phyloP scores from a whole-genome alignment of 2,113 vertebrate species.

The Ammodytes marinus region DNA sequence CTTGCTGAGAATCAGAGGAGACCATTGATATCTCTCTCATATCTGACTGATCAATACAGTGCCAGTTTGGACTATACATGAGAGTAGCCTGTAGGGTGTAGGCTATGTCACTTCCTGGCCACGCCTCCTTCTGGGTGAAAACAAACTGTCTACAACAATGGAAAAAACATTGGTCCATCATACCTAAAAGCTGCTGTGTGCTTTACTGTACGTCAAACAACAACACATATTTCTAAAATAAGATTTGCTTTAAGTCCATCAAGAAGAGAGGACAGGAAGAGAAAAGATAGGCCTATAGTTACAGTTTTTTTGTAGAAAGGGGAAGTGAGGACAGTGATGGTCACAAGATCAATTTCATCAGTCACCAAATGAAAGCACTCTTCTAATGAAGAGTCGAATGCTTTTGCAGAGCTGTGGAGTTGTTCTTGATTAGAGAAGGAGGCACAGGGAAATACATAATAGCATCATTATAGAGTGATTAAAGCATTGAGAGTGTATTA shows the following conservation, averaged over 20 bases:
- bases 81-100: not conserved
- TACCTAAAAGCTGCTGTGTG: no score
- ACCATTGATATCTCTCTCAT: not conserved
- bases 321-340: not conserved
- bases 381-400: not conserved
- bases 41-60: not conserved
- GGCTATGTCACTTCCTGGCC: not conserved
- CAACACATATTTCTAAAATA: no score
- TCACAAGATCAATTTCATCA: not conserved
- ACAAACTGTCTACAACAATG: no score
- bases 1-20: not conserved
- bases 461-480: conserved; percentile 67
- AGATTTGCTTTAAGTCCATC: no score
- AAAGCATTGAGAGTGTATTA: conserved; percentile 76
- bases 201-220: no score
- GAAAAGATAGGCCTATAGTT: no score
- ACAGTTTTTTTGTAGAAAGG: not conserved
- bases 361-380: conserved; percentile 4
- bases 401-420: conserved; percentile 6
- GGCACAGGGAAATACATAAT: conserved; percentile 35
- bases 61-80: not conserved
- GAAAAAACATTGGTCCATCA: no score
- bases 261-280: no score
- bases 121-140: no score
- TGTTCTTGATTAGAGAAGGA: conserved; percentile 32